These are phyloP conservation scores for Chrysogorgia sp. DNA, from an alignment of 92 coral and sea anemone genomes.

Conservation along the genomic window DNA sequence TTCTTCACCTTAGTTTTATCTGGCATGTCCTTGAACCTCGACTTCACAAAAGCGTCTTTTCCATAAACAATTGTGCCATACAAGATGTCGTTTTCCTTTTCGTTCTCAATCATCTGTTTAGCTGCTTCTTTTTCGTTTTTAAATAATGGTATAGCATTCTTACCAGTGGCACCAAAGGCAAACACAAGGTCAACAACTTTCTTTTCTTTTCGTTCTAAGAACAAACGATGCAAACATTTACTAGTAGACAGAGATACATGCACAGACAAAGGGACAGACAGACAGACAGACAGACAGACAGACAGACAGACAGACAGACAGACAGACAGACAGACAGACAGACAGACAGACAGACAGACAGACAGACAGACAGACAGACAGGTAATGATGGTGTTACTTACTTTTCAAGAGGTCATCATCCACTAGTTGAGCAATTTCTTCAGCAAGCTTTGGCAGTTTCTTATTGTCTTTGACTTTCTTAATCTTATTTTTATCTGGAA, in stretches of 20 bases:
- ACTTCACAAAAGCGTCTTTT: conserved; percentile 34
- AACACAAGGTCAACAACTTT: conserved; percentile 77
- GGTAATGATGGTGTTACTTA: background rate
- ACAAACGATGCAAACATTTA: background rate
- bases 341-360: background rate
- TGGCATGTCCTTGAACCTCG: conserved; percentile 65
- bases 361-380: conserved; percentile 9
- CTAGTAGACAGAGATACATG: too few relatives aligned
- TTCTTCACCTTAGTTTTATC: conserved; percentile 57
- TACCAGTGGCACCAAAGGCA: conserved; percentile 67
- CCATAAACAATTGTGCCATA: conserved; percentile 53
- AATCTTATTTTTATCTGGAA: conserved; percentile 25
- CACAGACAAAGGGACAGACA: background rate
- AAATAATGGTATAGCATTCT: conserved; percentile 47
- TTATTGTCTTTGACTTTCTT: conserved; percentile 33
- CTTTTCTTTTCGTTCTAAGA: conserved; percentile 53
- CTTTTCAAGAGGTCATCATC: conserved; percentile 29
- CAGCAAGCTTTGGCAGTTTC: conserved; percentile 40
- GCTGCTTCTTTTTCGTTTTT: conserved; percentile 44
- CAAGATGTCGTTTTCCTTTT: conserved; percentile 28
- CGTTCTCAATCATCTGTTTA: conserved; percentile 38
- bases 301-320: conserved; percentile 4
- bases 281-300: background rate
- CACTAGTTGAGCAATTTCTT: background rate
- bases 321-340: background rate